These are phyloP conservation scores for Bombylius discolor DNA, from an alignment of 2,888 invertebrate species.

Conservation along the genomic window DNA sequence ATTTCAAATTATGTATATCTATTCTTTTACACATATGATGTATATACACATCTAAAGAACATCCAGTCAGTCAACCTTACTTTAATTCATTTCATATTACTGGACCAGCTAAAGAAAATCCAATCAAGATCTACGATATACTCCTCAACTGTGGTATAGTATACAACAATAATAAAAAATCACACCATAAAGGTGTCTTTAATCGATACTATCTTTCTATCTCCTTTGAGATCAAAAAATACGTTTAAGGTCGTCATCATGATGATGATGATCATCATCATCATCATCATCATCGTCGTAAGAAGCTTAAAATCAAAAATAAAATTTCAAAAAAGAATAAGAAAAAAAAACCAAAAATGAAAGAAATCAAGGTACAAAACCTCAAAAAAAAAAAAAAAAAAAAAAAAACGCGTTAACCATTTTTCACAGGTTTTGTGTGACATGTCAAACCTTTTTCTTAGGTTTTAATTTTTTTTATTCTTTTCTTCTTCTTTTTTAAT, in stretches of 20 bases:
- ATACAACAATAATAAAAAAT: not conserved
- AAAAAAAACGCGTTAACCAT: constrained; percentile 8
- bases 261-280: not conserved
- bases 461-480: not conserved
- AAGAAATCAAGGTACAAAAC: not conserved
- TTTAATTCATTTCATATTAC: not conserved
- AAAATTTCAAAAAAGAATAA: constrained; percentile 7
- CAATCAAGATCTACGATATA: too few relatives aligned
- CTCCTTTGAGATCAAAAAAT: constrained; percentile 4
- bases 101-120: too few relatives aligned
- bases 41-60: too few relatives aligned
- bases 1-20: too few relatives aligned
- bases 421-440: constrained; percentile 11
- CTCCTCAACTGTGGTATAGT: not conserved
- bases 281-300: not conserved
- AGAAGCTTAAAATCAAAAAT: not conserved
- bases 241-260: not conserved
- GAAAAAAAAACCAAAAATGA: constrained; percentile 5
- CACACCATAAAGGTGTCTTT: constrained; percentile 11
- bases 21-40: too few relatives aligned
- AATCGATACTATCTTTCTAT: constrained; percentile 10
- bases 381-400: not conserved
- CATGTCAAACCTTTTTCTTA: constrained; percentile 8
- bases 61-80: not conserved
- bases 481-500: not conserved